A percentile compares a stretch with the other conserved stretches of the same genome.
phyloP scores from a whole-genome alignment of 2,113 vertebrate species.

The Actenoides lindsayi region DNA sequence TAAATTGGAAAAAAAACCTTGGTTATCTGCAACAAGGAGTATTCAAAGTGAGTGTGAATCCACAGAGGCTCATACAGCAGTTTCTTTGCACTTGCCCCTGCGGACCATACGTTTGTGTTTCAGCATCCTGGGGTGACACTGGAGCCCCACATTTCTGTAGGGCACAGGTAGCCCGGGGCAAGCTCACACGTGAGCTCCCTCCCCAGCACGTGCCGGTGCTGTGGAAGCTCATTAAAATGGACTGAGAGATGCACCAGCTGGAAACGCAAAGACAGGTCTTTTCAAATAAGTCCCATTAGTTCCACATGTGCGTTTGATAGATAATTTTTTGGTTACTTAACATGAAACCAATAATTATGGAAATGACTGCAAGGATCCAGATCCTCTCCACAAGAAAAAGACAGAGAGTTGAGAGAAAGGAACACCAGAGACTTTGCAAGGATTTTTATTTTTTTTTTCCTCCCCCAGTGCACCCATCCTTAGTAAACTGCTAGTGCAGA shows the following conservation, averaged over 20 bases:
- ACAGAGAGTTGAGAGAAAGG: accelerated
- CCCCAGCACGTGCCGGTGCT: not conserved
- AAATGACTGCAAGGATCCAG: slow-evolving; percentile 21
- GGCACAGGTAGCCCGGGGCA: accelerated
- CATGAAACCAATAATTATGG: slow-evolving; percentile 58
- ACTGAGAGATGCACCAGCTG: not conserved
- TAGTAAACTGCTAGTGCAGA: not conserved
- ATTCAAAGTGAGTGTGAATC: not conserved
- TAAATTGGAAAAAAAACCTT: not conserved
- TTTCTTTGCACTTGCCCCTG: accelerated
- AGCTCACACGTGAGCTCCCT: accelerated
- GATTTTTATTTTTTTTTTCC: not conserved
- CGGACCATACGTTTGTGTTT: not conserved
- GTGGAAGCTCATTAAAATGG: not conserved
- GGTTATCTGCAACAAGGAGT: too few species aligned
- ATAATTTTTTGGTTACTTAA: slow-evolving; percentile 52
- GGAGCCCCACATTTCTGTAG: not conserved
- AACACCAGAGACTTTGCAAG: not conserved
- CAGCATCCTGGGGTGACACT: not conserved
- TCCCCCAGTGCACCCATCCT: not conserved
- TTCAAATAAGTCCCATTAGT: slow-evolving; percentile 58
- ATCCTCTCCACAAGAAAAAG: not conserved
- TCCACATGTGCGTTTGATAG: slow-evolving; percentile 54
- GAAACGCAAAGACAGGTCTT: slow-evolving; percentile 32
- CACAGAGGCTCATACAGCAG: not conserved